phyloP scores from a whole-genome alignment of 2,797 vertebrate genomes.

The Salmo trutta region DNA sequence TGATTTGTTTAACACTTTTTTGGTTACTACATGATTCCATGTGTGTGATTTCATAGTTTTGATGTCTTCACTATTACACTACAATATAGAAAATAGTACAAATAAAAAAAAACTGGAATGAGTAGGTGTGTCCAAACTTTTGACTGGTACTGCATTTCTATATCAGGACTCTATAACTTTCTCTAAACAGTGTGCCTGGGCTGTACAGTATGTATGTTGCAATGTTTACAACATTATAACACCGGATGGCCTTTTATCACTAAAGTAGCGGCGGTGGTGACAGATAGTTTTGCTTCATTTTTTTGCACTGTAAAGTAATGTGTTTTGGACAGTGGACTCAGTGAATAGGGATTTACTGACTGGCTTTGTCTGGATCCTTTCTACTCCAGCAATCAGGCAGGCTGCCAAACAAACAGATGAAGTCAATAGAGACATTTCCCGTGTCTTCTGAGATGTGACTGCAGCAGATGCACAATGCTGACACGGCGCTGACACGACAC shows the following conservation, averaged over 20 bases:
- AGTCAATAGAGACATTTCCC: conserved; percentile 77
- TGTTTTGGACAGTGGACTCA: conserved; percentile 14
- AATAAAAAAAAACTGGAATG: too few relatives aligned
- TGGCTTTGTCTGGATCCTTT: conserved; percentile 54
- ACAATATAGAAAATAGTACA: too few relatives aligned
- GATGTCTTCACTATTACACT: too few relatives aligned
- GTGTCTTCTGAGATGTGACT: conserved; percentile 74
- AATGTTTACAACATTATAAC: conserved; percentile 36
- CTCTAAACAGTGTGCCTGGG: background rate
- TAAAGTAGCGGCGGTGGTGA: conserved; percentile 40
- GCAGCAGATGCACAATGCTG: conserved; percentile 70
- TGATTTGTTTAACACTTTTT: too few relatives aligned
- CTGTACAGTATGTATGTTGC: background rate
- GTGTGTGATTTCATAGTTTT: too few relatives aligned
- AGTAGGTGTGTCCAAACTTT: too few relatives aligned
- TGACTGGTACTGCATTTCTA: background rate
- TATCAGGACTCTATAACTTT: background rate
- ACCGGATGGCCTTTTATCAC: conserved; percentile 35
- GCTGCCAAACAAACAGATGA: conserved; percentile 79
- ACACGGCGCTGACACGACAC: conserved; percentile 61
- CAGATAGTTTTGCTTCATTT: conserved; percentile 24
- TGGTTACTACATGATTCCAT: too few relatives aligned
- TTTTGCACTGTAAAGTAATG: conserved; percentile 30
- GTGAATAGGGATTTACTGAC: conserved; percentile 41
- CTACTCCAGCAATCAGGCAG: conserved; percentile 76